Base-by-base conservation (phyloP, 2,797 vertebrate species). In the Phylloscopus collybita region DNA sequence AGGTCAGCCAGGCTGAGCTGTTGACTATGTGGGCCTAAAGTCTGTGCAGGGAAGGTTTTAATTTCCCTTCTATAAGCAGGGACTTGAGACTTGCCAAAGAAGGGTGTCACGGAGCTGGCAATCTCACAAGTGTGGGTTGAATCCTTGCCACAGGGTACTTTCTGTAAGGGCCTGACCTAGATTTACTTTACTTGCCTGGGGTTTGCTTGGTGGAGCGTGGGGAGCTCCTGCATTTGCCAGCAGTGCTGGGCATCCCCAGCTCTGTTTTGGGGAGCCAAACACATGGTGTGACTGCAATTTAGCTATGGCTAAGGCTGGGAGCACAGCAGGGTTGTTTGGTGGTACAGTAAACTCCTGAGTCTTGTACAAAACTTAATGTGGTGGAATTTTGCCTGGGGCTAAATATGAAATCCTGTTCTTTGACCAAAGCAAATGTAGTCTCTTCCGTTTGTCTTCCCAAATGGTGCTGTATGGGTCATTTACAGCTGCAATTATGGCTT, bases 401-500 rank as follows among this genome's bases (percentile, higher is more conserved):
- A 78, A 67, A 54, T 57, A 51, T 16, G 26, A 93, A 94, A 80
- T 76, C 40, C 51, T 73, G 4, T 44, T 83, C 25, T 90, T 83
- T 51, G 42, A 70, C 32, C 22, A 54, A 70, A 38, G 64, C 30
- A 69, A 56, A 44, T 57, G 7, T 40, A 32, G 38, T 61, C 3
- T 83, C 83, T 86, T 81, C 44, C 17, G 40, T 84, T 92, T 94
- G 56, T 80, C n/a, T 92, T 90, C 64, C 27, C 27, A 56, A 65
- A 60, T 44, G 51, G 51, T 89, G 62, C 51, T 75, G 54, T 38
- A 5, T 69, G 42, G 75, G 42, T 93, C 26, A 47, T 80, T 92
- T 88, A 83, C 66, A 38, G 60, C 62, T 73, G 56, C 61, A 40
- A 38, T 66, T 88, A 81, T 83, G 51, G 60, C 69, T 88, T 36